Conservation (phyloP, 2,797 vertebrate genomes). For the Hipposideros larvatus region DNA sequence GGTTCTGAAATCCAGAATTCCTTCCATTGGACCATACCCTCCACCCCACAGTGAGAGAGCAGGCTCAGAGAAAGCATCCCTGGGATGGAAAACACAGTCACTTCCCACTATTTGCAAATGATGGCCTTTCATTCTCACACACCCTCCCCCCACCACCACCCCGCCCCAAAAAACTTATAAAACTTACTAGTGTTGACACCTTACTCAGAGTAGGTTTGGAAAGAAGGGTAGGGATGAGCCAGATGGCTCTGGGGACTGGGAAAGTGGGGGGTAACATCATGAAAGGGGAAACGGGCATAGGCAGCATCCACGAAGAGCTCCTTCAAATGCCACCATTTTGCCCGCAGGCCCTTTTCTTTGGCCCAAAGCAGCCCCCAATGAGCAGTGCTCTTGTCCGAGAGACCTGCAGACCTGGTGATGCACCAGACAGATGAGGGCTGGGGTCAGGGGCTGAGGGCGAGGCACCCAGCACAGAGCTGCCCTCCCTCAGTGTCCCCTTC, state of each 20-base stretch:
- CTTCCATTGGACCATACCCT: fast-evolving
- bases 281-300: neutral
- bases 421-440: too few species aligned
- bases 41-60: too few species aligned
- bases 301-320: neutral
- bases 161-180: neutral
- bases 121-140: neutral
- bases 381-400: neutral
- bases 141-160: neutral
- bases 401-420: neutral
- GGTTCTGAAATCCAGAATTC: neutral
- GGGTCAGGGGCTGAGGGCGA: neutral
- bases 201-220: neutral
- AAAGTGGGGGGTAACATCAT: neutral
- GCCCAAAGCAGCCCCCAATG: neutral
- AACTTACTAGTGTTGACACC: neutral
- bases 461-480: neutral
- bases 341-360: neutral
- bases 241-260: neutral
- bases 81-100: neutral
- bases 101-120: neutral
- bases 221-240: neutral
- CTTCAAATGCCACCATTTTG: neutral
- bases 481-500: neutral
- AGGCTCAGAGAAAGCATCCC: neutral